Base-by-base conservation (phyloP, 2,888 invertebrate genomes). In the Parnassius orleans region DNA sequence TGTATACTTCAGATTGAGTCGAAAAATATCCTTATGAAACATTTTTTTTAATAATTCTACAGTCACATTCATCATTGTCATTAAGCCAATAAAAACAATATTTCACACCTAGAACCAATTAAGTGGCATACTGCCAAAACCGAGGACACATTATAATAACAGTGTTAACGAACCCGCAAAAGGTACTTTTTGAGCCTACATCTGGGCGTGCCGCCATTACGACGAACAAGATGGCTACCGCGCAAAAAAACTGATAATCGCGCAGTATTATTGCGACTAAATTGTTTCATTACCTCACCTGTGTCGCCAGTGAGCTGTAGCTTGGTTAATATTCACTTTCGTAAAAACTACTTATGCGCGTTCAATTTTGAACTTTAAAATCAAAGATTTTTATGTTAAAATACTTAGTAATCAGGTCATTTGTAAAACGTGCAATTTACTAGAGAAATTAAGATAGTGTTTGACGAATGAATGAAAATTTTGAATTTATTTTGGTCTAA, bases 261-360 rank as follows among this genome's bases (percentile, higher is more conserved):
- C 77, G 73, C 74, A 72, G 73, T 76, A 84, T 83, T 84, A 86
- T 84, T 83, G 79, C 73, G 67, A 69, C 69, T 79, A 81, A 86
- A 86, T 85, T 84, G 80, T 84, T 83, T 81, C 81, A 84, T 85
- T 84, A 85, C 75, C 76, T 74, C 84, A 83, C 82, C 82, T 81
- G 83, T 73, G 66, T 68, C 61, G 53, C 53, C 53, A 64, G 69
- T 66, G 69, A 67, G 66, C 69, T 47, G 59, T 60, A 11, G 48
- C 58, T 41, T 12, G 24, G 43, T 63, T 59, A 43, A 19, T 58
- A 44, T 58, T 57, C 50, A 53, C 48, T 41, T 53, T 57, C 3
- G n/a, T 42, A 12, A 55, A 51, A 33, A 53, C 41, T 3, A 47
- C 12, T 1, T n/a, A 41, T 12, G n/a, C 12, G 53, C 14, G 14